These are phyloP conservation scores for Actinostola sp. DNA, from an alignment of 92 coral and sea anemone genomes.

Conservation along the genomic window DNA sequence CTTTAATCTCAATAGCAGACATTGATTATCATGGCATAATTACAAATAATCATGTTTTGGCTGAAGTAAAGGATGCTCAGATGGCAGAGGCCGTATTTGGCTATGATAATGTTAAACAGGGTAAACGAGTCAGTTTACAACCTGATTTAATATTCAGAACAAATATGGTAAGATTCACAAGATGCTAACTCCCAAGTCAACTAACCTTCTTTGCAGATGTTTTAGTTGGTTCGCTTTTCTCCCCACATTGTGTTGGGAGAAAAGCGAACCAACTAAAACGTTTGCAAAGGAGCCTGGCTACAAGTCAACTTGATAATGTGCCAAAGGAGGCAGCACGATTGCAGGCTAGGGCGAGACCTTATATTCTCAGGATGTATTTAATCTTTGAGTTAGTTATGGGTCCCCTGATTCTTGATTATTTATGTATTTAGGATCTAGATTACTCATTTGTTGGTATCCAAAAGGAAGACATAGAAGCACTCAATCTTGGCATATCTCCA, in stretches of 20 bases:
- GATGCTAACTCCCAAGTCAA: neutral
- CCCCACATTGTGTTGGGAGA: too few relatives aligned
- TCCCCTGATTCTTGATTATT: too few relatives aligned
- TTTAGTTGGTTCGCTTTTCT: too few relatives aligned
- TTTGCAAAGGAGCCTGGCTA: too few relatives aligned
- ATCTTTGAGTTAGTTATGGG: too few relatives aligned
- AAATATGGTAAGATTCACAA: conserved; percentile 61
- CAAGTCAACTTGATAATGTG: too few relatives aligned
- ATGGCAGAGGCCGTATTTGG: conserved; percentile 70
- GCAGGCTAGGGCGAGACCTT: too few relatives aligned
- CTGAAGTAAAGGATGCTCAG: conserved; percentile 55
- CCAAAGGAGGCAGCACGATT: too few relatives aligned
- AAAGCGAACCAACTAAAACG: too few relatives aligned
- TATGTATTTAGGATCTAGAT: conserved; percentile 72
- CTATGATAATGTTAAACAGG: conserved; percentile 62
- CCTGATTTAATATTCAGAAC: conserved; percentile 81
- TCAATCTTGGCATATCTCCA: conserved; percentile 60
- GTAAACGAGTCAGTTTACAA: conserved; percentile 49
- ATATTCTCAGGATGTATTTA: too few relatives aligned
- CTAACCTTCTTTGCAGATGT: too few relatives aligned
- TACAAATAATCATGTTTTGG: conserved; percentile 90
- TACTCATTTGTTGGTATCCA: conserved; percentile 84
- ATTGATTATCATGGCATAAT: conserved; percentile 63
- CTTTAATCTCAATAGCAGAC: conserved; percentile 45
- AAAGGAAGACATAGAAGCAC: conserved; percentile 55